Conservation (phyloP, 64 coral and sea anemone genomes). For the Dendronephthya gigantea region DNA sequence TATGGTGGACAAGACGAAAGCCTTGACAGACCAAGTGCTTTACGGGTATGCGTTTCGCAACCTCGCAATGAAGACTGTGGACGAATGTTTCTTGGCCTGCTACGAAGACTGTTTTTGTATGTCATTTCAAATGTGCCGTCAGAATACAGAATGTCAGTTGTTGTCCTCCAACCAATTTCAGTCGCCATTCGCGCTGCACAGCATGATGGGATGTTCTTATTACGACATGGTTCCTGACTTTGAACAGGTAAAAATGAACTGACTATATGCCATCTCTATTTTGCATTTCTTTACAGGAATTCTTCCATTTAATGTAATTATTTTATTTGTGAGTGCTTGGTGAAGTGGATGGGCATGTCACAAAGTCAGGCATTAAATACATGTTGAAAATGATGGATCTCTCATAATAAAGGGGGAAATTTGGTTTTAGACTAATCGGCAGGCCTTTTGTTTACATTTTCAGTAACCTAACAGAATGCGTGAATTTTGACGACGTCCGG, state of each 20-base stretch:
- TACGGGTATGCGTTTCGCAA: neutral
- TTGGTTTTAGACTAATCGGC: too few species aligned
- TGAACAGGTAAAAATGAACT: neutral
- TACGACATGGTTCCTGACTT: neutral
- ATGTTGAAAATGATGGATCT: too few species aligned
- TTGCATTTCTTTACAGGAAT: too few species aligned
- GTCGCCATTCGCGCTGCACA: neutral
- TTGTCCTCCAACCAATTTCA: neutral
- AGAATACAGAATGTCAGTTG: neutral
- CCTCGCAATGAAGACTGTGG: neutral
- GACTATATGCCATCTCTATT: too few species aligned
- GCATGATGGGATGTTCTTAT: neutral
- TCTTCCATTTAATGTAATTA: too few species aligned
- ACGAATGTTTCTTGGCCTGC: neutral
- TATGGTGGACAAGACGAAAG: neutral
- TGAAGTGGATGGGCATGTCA: too few species aligned
- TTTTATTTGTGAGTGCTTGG: too few species aligned
- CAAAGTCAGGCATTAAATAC: too few species aligned
- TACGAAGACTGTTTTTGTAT: neutral
- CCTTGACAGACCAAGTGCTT: neutral
- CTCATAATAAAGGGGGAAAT: too few species aligned
- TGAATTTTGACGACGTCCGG: too few species aligned
- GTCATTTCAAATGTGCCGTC: neutral
- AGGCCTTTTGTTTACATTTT: too few species aligned
- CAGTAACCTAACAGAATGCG: too few species aligned